Evolutionary conservation across 2,888 invertebrate species (phyloP).

Genomic region (Yponomeuta evonymella): DNA sequence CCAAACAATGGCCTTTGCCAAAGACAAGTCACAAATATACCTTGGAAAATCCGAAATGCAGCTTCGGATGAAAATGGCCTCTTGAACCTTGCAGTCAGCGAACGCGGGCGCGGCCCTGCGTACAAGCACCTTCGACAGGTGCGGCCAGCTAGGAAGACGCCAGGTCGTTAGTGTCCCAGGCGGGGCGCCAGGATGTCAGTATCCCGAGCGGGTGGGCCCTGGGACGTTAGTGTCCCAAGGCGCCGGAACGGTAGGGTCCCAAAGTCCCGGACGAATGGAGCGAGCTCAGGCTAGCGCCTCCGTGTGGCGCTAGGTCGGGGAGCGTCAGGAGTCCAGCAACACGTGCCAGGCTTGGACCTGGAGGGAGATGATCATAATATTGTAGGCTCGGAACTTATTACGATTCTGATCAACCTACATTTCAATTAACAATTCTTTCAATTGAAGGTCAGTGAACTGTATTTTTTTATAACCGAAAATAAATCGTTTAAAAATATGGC

Average conservation of each 20-base stretch:
- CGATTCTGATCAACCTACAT: not conserved
- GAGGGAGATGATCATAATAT: not conserved
- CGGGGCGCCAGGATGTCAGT: constrained; percentile 7
- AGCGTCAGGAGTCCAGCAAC: constrained; percentile 84
- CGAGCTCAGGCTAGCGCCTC: constrained; percentile 28
- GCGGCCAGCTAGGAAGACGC: constrained; percentile 8
- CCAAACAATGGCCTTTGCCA: not conserved
- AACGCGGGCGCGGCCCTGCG: not conserved
- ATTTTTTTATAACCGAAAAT: not conserved
- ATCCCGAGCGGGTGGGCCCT: too few species aligned
- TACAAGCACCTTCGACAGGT: constrained; percentile 4
- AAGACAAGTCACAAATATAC: not conserved
- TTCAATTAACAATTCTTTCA: not conserved
- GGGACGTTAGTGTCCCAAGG: too few species aligned
- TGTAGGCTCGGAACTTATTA: not conserved
- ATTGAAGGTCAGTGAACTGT: not conserved
- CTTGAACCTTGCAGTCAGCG: not conserved
- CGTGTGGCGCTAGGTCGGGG: constrained; percentile 49
- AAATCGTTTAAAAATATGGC: too few species aligned
- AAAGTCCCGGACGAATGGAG: constrained; percentile 7
- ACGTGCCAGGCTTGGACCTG: constrained; percentile 97
- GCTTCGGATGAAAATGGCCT: not conserved
- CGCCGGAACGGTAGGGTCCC: too few species aligned
- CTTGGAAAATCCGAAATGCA: not conserved
- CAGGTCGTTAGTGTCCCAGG: not conserved